These are phyloP conservation scores for Bostrychus sinensis DNA, from an alignment of 2,113 vertebrate genomes.

Conservation along the genomic window DNA sequence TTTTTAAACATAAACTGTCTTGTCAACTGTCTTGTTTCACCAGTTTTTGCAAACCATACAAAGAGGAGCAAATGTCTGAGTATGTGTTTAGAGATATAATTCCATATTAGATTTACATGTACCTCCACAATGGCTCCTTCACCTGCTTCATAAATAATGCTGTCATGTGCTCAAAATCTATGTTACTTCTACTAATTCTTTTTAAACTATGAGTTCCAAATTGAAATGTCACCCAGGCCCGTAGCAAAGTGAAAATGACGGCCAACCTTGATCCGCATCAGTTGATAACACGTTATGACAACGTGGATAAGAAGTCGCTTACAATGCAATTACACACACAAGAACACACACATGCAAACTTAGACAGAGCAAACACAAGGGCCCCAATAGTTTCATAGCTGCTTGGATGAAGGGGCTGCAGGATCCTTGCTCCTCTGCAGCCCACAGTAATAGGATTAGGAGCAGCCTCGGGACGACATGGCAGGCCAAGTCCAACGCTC, in stretches of 20 bases:
- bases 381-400: conserved; percentile 51
- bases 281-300: conserved; percentile 76
- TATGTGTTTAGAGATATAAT: no score
- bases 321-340: conserved; percentile 74
- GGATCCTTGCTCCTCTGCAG: conserved; percentile 45
- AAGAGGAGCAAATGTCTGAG: no score
- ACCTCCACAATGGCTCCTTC: neutral
- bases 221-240: conserved; percentile 65
- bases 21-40: neutral
- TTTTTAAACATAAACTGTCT: no score
- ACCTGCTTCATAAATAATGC: neutral
- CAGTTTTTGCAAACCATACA: no score
- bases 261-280: conserved; percentile 58
- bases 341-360: conserved; percentile 47
- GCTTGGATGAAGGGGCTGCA: conserved; percentile 46
- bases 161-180: neutral
- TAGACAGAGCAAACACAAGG: conserved; percentile 54
- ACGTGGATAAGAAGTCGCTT: conserved; percentile 66
- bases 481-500: conserved; percentile 70
- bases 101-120: no score
- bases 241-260: conserved; percentile 44
- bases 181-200: neutral
- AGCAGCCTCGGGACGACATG: conserved; percentile 57
- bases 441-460: conserved; percentile 79
- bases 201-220: conserved; percentile 5